Evolutionary conservation across 2,113 vertebrate genomes (phyloP).

Genomic region (Nicator chloris): DNA sequence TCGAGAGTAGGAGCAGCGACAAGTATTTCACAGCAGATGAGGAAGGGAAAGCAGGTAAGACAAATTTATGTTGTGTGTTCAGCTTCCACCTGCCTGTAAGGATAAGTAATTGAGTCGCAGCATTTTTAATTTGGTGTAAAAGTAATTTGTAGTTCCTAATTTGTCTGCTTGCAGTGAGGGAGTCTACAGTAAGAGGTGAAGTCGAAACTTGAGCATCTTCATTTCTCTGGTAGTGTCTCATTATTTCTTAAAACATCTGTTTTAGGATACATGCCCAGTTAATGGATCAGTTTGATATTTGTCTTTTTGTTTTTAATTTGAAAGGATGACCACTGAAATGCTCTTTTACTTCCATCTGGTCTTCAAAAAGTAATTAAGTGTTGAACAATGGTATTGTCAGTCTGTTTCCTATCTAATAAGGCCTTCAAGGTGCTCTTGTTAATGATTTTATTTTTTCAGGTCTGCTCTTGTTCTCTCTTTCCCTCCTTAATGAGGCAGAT

Average conservation of each 20-base stretch:
- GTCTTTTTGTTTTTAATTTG: not conserved
- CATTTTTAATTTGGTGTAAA: not conserved
- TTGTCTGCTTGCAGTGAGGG: not conserved
- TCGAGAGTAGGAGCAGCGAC: not conserved
- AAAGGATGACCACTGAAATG: not conserved
- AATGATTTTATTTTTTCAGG: conserved; percentile 28
- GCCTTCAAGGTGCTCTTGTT: conserved; percentile 23
- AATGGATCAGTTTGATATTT: not conserved
- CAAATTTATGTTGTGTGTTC: not conserved
- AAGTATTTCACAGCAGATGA: not conserved
- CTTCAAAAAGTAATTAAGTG: conserved; percentile 10
- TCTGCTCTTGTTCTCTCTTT: not conserved
- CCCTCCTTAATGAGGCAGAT: conserved; percentile 24
- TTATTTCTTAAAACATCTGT: not conserved
- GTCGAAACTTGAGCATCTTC: not conserved
- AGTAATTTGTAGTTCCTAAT: not conserved
- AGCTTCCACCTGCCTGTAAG: not conserved
- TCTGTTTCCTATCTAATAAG: conserved; percentile 23
- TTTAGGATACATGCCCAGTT: not conserved
- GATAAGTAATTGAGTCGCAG: not conserved
- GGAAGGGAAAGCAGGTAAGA: not conserved
- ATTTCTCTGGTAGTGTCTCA: not conserved
- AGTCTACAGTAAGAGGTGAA: not conserved
- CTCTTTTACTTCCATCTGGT: not conserved
- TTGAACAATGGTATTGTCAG: not conserved